Conservation (phyloP, 2,113 vertebrate species). For the Eonycteris spelaea region DNA sequence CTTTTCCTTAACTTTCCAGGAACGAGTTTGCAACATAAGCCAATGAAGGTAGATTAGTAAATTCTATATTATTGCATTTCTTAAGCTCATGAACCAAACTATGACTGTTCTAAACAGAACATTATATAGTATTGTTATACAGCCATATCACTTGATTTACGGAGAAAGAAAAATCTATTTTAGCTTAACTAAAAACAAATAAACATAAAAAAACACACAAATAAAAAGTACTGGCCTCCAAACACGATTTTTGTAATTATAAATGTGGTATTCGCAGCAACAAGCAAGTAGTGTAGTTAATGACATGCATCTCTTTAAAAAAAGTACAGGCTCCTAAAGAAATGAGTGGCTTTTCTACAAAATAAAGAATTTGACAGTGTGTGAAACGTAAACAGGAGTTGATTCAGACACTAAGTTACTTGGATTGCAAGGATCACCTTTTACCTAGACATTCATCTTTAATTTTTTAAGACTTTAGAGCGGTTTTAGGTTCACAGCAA, state of each 20-base stretch:
- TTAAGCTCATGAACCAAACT: neutral
- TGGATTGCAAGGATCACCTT: neutral
- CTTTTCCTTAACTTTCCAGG: neutral
- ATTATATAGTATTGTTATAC: neutral
- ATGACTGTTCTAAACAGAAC: neutral
- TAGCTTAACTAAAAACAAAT: neutral
- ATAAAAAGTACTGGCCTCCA: neutral
- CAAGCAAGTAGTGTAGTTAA: neutral
- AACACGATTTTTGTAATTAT: neutral
- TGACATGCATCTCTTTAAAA: neutral
- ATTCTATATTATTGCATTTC: neutral
- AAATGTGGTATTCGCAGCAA: neutral
- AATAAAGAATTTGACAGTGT: neutral
- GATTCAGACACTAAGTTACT: neutral
- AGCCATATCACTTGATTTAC: neutral
- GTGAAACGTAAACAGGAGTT: neutral
- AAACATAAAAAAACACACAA: neutral
- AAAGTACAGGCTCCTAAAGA: neutral
- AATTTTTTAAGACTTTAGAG: neutral
- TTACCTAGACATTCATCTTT: neutral
- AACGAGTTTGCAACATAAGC: neutral
- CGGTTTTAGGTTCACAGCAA: neutral
- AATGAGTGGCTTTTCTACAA: neutral
- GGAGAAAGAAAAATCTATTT: neutral
- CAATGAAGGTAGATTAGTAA: neutral